Base-by-base conservation (phyloP, 2,797 vertebrate species). In the Poecilia velifera region DNA sequence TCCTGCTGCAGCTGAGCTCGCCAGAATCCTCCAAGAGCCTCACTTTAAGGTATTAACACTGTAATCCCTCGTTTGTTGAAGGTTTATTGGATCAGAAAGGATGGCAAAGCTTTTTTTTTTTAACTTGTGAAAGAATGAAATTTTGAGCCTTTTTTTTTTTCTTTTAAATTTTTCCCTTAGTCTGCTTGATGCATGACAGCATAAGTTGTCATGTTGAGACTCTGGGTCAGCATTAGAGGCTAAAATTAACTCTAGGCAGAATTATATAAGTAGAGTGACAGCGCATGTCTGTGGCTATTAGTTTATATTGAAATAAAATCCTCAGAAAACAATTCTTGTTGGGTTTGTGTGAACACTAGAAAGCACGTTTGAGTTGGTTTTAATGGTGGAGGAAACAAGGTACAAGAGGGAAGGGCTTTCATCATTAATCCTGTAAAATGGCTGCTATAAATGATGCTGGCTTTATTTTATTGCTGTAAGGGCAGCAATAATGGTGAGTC, bases 21-120 rank as follows among this genome's bases (percentile, higher is more conserved):
- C 95, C 91, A 95, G 93, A 79, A 99, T 99, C 89, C 97, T 99
- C 20, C 97, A 97, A 90, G 97, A 98, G 78, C 98, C 98, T 73
- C 98, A 99, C 90, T 99, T 99, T 91, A 96, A 98, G 98, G 98
- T 99, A 91, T 84, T 51, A 22, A 14, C 0, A 18, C 34, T 46
- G 46, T 70, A 45, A 2, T 64, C 55, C 9, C 25, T 66, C 36
- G 47, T 36, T 36, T 4, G 22, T 20, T 43, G 18, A 66, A 6
- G 28, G 64, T 5, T 70, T 46, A 25, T 36, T 45, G 39, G 20
- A 39, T 22, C 62, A 66, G 62, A 34, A 66, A 36, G 62, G 34
- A 14, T 25, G 22, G 22, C 22, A 43, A 70, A 43, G 10, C n/a
- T 31, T 62, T 14, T 71, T 45, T n/a, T 39, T 70, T 45, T 25